A percentile compares a stretch with the other conserved stretches of the same genome.
phyloP scores from a whole-genome alignment of 2,797 vertebrate species.

The Syngnathus rostellatus region DNA sequence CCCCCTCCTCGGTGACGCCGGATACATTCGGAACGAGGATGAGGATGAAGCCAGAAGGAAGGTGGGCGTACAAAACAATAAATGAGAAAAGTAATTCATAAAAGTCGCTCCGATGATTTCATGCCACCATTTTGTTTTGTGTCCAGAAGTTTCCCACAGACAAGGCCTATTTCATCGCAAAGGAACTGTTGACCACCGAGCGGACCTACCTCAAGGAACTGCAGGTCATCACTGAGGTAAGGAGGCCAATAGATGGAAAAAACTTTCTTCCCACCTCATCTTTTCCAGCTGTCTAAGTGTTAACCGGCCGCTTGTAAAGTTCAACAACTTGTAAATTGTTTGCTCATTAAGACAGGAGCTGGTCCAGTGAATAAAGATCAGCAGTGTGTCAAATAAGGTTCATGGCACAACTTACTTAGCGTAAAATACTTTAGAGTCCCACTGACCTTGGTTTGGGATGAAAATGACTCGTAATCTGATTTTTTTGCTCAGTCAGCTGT shows the following conservation, averaged over 20 bases:
- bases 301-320: neutral
- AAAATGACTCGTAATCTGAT: conserved; percentile 2
- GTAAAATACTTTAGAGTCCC: neutral
- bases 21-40: conserved; percentile 79
- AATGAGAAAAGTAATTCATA: neutral
- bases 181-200: conserved; percentile 89
- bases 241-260: conserved; percentile 7
- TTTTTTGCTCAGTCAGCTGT: conserved; percentile 32
- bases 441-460: conserved; percentile 7
- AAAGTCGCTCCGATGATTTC: neutral
- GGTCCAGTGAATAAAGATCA: neutral
- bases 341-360: neutral
- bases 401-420: neutral
- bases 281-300: neutral
- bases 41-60: conserved; percentile 90
- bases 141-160: conserved; percentile 88
- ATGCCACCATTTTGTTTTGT: conserved; percentile 31
- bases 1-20: conserved; percentile 82
- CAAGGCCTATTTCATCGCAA: conserved; percentile 94
- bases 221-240: conserved; percentile 89
- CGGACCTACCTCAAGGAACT: conserved; percentile 94
- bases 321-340: neutral
- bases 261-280: neutral
- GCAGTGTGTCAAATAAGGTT: neutral
- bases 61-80: conserved; percentile 59